Percentiles rank a stretch among this genome's conserved stretches.
Conservation (phyloP, 2,888 invertebrate genomes). For the Formica aserva region DNA sequence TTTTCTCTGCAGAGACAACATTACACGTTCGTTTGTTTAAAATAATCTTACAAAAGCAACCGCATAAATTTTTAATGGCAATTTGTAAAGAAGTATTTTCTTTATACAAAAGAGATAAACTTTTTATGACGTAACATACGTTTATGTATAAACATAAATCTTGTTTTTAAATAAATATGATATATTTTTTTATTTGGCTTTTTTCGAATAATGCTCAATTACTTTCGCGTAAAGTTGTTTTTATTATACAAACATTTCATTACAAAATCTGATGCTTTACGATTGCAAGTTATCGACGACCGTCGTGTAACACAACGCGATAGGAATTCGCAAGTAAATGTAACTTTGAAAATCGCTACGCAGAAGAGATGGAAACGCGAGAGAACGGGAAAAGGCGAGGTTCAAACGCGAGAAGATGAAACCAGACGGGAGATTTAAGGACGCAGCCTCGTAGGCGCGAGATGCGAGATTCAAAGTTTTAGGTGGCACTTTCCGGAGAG, state of each 20-base stretch:
- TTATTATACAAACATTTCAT: constrained; percentile 57
- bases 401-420: not conserved
- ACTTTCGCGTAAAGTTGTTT: constrained; percentile 6
- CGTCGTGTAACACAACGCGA: constrained; percentile 46
- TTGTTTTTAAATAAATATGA: not conserved
- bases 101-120: too few relatives aligned
- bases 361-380: constrained; percentile 13
- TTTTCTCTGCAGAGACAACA: not conserved
- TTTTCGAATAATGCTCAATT: constrained; percentile 3
- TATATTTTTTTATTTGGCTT: not conserved
- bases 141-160: not conserved
- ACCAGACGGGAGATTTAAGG: constrained; percentile 63
- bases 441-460: constrained; percentile 63
- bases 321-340: constrained; percentile 63
- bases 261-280: constrained; percentile 39
- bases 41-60: not conserved
- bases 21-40: not conserved
- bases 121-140: not conserved
- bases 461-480: constrained; percentile 78
- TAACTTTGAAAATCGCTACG: constrained; percentile 52
- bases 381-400: not conserved
- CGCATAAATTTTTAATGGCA: not conserved
- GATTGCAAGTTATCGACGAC: constrained; percentile 48
- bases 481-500: constrained; percentile 70
- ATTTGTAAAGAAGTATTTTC: too few relatives aligned